A percentile compares a stretch with the other conserved stretches of the same genome.
These are phyloP conservation scores for Miichthys miiuy DNA, from an alignment of 2,797 vertebrate genomes.

Conservation along the genomic window DNA sequence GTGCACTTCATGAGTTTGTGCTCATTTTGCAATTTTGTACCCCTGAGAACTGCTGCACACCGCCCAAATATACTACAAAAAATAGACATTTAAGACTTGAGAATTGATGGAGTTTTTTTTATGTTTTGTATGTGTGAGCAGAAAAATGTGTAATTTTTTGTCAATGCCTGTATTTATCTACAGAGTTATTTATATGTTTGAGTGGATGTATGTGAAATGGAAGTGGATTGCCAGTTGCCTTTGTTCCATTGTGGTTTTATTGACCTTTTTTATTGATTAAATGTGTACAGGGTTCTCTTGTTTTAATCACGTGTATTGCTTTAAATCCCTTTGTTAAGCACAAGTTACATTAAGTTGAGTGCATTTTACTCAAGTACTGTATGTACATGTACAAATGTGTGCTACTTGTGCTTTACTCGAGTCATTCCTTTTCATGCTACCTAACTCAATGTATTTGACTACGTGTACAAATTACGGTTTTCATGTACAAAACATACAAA, in stretches of 20 bases:
- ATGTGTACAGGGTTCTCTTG: background rate
- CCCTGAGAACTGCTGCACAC: conserved; percentile 2
- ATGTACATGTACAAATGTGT: too few species aligned
- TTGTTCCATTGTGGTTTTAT: background rate
- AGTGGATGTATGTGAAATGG: background rate
- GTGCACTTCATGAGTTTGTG: background rate
- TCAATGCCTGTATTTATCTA: conserved; percentile 1
- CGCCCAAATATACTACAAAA: background rate
- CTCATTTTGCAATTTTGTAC: background rate
- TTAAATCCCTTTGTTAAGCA: too few species aligned
- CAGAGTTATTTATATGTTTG: conserved; percentile 28
- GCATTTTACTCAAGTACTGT: too few species aligned
- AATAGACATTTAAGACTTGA: background rate
- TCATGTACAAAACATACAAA: too few species aligned
- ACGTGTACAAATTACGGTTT: too few species aligned
- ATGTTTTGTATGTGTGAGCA: background rate
- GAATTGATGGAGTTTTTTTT: conserved; percentile 5
- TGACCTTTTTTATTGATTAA: conserved; percentile 24
- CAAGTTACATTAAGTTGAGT: too few species aligned
- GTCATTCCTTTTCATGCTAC: too few species aligned
- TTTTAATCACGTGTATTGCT: too few species aligned
- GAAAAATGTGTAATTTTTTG: background rate
- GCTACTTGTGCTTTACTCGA: too few species aligned
- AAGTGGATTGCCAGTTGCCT: background rate
- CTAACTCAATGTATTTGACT: too few species aligned